Evolutionary conservation across 2,113 vertebrate species (phyloP).

Genomic region (Alethe castanea): DNA sequence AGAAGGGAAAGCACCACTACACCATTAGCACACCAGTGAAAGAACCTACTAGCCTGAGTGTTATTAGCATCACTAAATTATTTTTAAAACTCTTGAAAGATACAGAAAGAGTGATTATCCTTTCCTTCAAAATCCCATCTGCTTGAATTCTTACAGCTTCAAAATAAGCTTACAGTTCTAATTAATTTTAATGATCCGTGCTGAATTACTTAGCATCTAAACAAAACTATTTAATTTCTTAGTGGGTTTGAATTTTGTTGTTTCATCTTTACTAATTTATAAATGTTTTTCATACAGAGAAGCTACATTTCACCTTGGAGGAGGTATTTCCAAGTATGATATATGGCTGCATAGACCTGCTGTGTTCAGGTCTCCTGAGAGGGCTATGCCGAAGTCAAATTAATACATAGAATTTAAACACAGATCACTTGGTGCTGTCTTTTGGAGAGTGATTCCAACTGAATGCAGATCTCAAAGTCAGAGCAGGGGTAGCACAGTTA

Average conservation of each 20-base stretch:
- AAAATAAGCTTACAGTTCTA: constrained; percentile 19
- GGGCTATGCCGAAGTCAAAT: not conserved
- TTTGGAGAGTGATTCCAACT: not conserved
- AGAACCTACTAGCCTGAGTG: not conserved
- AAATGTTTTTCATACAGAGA: not conserved
- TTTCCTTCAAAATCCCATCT: constrained; percentile 42
- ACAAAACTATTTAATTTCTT: constrained; percentile 1
- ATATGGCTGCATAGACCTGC: not conserved
- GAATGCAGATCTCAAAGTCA: not conserved
- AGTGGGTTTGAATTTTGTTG: not conserved
- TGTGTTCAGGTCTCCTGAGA: not conserved
- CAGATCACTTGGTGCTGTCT: not conserved
- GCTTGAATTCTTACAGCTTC: constrained; percentile 39
- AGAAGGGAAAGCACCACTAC: not conserved
- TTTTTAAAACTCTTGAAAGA: constrained; percentile 27
- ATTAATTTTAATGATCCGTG: constrained; percentile 55
- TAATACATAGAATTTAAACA: not conserved
- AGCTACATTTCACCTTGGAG: constrained; percentile 18
- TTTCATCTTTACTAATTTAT: constrained; percentile 11
- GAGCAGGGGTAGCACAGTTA: not conserved
- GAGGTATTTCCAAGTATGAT: not conserved
- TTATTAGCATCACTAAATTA: not conserved
- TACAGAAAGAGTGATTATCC: not conserved
- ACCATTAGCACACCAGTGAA: not conserved
- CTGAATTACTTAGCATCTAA: constrained; percentile 14